Percentiles rank a stretch among this genome's conserved stretches.
Evolutionary conservation across 2,113 vertebrate genomes (phyloP).

Genomic region (Charina bottae): DNA sequence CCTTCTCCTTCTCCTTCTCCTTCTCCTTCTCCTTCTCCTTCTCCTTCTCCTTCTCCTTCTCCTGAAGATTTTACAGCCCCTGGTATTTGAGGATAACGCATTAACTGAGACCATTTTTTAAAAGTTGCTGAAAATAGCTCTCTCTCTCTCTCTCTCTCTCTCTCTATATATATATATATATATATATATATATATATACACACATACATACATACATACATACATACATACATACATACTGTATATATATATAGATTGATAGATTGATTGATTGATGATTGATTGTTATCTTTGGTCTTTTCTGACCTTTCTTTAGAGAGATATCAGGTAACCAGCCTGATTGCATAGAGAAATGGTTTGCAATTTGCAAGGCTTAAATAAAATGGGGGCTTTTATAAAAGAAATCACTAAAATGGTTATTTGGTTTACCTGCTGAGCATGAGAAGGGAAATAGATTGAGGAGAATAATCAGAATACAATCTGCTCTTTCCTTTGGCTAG

Average conservation of each 20-base stretch:
- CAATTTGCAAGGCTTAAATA: slow-evolving; percentile 27
- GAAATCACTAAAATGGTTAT: not conserved
- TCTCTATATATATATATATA: too few relatives aligned
- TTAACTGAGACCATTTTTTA: not conserved
- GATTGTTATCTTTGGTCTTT: slow-evolving; percentile 15
- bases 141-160: too few relatives aligned
- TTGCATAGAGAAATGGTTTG: not conserved
- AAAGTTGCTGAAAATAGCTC: not conserved
- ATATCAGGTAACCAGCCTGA: not conserved
- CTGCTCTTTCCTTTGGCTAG: not conserved
- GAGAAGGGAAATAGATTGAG: not conserved
- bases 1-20: not conserved
- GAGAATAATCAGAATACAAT: not conserved
- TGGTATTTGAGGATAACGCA: not conserved
- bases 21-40: not conserved
- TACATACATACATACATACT: too few relatives aligned
- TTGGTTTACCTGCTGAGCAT: slow-evolving; percentile 8
- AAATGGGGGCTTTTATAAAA: slow-evolving; percentile 27
- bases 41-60: not conserved
- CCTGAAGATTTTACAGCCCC: not conserved
- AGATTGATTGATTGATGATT: too few relatives aligned
- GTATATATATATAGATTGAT: too few relatives aligned
- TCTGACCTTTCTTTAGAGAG: not conserved
- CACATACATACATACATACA: too few relatives aligned
- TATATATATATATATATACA: too few relatives aligned